A percentile compares a stretch with the other conserved stretches of the same genome.
Conservation (phyloP, 2,797 vertebrate genomes). For the Sebastes hubbsi region DNA sequence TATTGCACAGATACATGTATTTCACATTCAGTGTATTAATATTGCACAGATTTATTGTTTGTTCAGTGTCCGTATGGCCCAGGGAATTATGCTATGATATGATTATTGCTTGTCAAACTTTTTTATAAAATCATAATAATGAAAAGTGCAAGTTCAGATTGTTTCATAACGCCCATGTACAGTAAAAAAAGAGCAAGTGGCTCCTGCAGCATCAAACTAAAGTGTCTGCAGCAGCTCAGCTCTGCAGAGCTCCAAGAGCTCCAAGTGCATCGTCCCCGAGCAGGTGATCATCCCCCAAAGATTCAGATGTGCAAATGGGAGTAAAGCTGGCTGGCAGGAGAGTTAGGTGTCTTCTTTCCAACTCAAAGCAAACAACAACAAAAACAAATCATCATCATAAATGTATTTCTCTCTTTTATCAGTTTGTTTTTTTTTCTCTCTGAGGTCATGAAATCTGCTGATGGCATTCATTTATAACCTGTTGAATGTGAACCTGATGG, state of each 20-base stretch:
- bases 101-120: not conserved
- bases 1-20: no score
- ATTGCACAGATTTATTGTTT: no score
- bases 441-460: not conserved
- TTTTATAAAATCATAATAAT: not conserved
- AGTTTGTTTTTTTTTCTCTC: not conserved
- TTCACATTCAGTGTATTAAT: no score
- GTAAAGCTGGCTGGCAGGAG: not conserved
- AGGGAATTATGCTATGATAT: no score
- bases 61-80: no score
- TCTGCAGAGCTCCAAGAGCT: constrained; percentile 18
- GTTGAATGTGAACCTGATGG: not conserved
- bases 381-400: not conserved
- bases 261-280: constrained; percentile 23
- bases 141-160: not conserved
- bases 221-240: constrained; percentile 28
- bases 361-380: no score
- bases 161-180: not conserved
- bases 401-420: not conserved
- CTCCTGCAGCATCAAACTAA: constrained; percentile 9
- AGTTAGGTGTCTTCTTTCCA: not conserved
- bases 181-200: not conserved
- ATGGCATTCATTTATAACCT: not conserved
- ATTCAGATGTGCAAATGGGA: constrained; percentile 5
- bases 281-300: constrained; percentile 11